Evolutionary conservation across 2,888 invertebrate genomes (phyloP), one percentile per base, ranked within the genome.

Genomic region (Gastracanthus pulcherrimus): DNA sequence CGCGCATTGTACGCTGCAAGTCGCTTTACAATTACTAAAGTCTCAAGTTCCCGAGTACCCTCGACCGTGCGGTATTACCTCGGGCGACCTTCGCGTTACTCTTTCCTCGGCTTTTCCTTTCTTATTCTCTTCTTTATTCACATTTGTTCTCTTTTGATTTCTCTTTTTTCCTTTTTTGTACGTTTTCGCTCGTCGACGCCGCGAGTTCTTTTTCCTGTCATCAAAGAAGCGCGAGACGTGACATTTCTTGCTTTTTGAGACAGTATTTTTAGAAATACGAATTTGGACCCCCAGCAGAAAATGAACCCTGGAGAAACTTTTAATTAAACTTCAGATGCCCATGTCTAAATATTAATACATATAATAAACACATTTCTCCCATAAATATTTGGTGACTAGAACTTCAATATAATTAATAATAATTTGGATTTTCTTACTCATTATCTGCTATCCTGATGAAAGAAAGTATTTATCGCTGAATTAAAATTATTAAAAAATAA

Each of bases 21-120:
- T 72, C 72, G 80, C 80, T 80, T 82, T 66, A 83, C 80, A 81
- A 83, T 83, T 81, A 80, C 80, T 58, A 62, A 71, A 83, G 83
- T 81, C 83, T 81, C 66, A 83, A 83, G 83, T 81, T 64, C 16
- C 78, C 66, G 76, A 81, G 83, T 77, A 66, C 80, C 77, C 82
- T 82, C 82, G 74, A 80, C 80, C 77, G 77, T 74, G 80, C 74
- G 76, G 82, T 80, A 80, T 83, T 83, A 83, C 80, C 82, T 51
- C 80, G 77, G 82, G 80, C 82, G 82, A 83, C 82, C 80, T 83
- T 80, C 82, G 69, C 70, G 77, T 71, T 62, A 74, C 60, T 69
- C 72, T 72, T 74, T 64, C 29, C 78, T 34, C 41, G 51, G 41
- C 66, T 34, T 58, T 75, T 62, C 41, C 62, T 64, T 77, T 71